Evolutionary conservation across 2,797 vertebrate species (phyloP), one percentile per base, ranked within the genome.

Genomic region (Pangasius djambal): DNA sequence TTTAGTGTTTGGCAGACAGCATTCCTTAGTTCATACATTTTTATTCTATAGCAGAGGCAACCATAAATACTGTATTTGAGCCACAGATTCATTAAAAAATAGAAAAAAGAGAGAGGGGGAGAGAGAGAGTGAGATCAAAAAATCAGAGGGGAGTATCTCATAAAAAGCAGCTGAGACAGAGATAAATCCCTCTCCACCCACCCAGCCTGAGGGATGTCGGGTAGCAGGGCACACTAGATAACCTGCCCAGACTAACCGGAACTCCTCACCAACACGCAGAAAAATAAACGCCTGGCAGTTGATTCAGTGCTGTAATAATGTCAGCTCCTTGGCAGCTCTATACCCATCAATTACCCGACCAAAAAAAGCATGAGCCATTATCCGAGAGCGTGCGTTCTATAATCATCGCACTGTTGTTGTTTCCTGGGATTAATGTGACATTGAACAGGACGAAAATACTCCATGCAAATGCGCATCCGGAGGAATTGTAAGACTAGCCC

Each of bases 1-100:
- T 95, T 96, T 94, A 95, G 93, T 96, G 93, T 95, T 95, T 96
- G 96, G 96, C 92, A 96, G 95, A 96, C 95, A 95, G 94, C 89
- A 95, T 95, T 95, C 89, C 92, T 92, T 88, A 89, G 85, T 92
- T 91, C 88, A 88, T 89, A 90, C 13, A 82, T 85, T 88, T 89
- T 90, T 84, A 86, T 88, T 65, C 88, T 90, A 91, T 75, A 89
- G 85, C 88, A 88, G 87, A 88, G 89, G 89, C 87, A 91, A 89
- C 89, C 89, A 92, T 88, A 91, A 89, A 92, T 89, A 88, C 88
- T 89, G 90, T 89, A 92, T 87, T 86, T 85, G 57, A 91, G 91
- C 85, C 89, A 90, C 50, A 90, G 86, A 74, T 88, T 92, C 87
- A 88, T 90, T 91, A 89, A 91, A 85, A 55, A 55, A 55, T 18